Conservation (phyloP, 2,888 invertebrate genomes). For the Falcaria lacertinaria region DNA sequence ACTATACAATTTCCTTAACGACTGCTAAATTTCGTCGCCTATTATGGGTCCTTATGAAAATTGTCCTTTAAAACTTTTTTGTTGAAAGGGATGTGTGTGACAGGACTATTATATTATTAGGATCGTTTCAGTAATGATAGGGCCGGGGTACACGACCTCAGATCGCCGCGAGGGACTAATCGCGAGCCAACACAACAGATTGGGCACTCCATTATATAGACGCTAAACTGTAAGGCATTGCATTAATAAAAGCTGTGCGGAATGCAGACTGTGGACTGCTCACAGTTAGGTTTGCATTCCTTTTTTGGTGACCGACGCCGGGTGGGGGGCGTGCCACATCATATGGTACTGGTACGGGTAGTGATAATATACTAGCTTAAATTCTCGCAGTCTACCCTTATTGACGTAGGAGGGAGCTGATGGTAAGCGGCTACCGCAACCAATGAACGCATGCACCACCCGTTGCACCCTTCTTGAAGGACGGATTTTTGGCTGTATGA, state of each 20-base stretch:
- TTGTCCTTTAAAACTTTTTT: constrained; percentile 69
- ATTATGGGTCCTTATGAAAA: constrained; percentile 61
- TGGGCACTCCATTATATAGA: constrained; percentile 65
- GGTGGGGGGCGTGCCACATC: too few relatives aligned
- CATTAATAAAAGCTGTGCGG: constrained; percentile 34
- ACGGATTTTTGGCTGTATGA: too few relatives aligned
- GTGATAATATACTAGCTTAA: too few relatives aligned
- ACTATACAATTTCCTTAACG: constrained; percentile 58
- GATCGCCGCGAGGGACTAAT: constrained; percentile 68
- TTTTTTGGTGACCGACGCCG: constrained; percentile 42
- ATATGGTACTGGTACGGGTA: too few relatives aligned
- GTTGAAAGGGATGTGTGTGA: constrained; percentile 70
- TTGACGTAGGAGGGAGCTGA: constrained; percentile 21
- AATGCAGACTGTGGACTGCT: constrained; percentile 38
- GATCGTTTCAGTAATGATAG: constrained; percentile 76
- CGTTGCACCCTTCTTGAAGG: too few relatives aligned
- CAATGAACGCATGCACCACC: constrained; percentile 42
- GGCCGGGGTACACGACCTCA: constrained; percentile 59
- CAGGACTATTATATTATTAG: constrained; percentile 79
- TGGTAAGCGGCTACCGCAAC: constrained; percentile 30
- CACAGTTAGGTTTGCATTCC: constrained; percentile 64
- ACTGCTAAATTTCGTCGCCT: constrained; percentile 63
- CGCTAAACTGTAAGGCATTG: constrained; percentile 33
- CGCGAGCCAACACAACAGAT: constrained; percentile 58
- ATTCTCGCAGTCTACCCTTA: too few relatives aligned